These are phyloP conservation scores for Pollenia angustigena DNA, from an alignment of 2,888 invertebrate genomes.

Conservation along the genomic window DNA sequence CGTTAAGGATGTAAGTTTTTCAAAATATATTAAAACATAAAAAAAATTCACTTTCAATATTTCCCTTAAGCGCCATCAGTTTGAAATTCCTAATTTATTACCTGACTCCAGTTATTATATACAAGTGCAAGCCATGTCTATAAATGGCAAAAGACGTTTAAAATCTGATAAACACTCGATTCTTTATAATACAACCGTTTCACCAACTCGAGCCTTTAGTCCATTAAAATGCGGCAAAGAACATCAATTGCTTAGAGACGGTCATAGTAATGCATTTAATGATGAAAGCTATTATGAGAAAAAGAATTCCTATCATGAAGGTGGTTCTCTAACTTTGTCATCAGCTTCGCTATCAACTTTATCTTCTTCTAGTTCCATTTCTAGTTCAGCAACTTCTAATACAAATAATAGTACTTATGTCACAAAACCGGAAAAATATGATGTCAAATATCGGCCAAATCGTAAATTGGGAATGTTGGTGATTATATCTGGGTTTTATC, in stretches of 20 bases:
- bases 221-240: conserved; percentile 76
- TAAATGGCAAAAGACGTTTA: conserved; percentile 88
- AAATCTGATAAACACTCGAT: conserved; percentile 89
- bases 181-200: conserved; percentile 88
- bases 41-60: not conserved
- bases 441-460: conserved; percentile 82
- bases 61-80: conserved; percentile 85
- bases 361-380: conserved; percentile 20
- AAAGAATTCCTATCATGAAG: conserved; percentile 58
- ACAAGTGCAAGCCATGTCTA: conserved; percentile 91
- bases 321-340: conserved; percentile 1
- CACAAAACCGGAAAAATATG: conserved; percentile 75
- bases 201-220: conserved; percentile 74
- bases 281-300: conserved; percentile 62
- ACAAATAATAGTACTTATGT: conserved; percentile 44
- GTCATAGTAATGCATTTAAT: conserved; percentile 61
- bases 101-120: conserved; percentile 90
- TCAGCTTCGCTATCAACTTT: conserved; percentile 32
- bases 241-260: conserved; percentile 60
- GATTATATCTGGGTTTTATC: conserved; percentile 82
- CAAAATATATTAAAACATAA: no score
- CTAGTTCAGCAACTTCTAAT: conserved; percentile 18
- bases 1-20: conserved; percentile 81
- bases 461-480: conserved; percentile 83
- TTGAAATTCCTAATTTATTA: conserved; percentile 88